Percentiles rank a stretch among this genome's conserved stretches.
These are phyloP conservation scores for Lycopodina hypogea DNA, from an alignment of 37 sponge, comb jelly and placozoan species.

Conservation along the genomic window DNA sequence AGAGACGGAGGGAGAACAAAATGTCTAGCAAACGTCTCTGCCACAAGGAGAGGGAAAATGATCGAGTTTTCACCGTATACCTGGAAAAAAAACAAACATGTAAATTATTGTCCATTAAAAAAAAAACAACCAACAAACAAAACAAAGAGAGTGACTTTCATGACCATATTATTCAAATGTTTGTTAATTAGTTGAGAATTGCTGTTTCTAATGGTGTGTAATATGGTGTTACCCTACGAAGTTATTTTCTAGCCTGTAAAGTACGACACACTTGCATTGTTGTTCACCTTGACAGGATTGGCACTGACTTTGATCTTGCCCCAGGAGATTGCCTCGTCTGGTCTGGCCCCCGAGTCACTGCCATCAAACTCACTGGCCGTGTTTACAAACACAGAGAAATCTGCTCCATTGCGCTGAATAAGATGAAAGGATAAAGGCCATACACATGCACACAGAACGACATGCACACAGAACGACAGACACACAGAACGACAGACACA, in stretches of 20 bases:
- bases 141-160: too few relatives aligned
- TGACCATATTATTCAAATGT: too few relatives aligned
- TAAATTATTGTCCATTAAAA: not conserved
- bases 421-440: not conserved
- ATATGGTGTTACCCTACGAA: too few relatives aligned
- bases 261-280: too few relatives aligned
- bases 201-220: too few relatives aligned
- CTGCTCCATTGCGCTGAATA: constrained; percentile 94
- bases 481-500: not conserved
- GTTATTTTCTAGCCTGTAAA: too few relatives aligned
- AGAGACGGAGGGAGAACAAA: constrained; percentile 19
- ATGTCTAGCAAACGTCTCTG: constrained; percentile 85
- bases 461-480: too few relatives aligned
- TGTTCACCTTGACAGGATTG: constrained; percentile 91
- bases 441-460: too few relatives aligned
- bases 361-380: constrained; percentile 99
- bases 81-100: not conserved
- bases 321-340: constrained; percentile 99
- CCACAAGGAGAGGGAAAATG: constrained; percentile 90
- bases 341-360: constrained; percentile 95
- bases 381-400: constrained; percentile 95
- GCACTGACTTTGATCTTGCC: constrained; percentile 88
- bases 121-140: too few relatives aligned
- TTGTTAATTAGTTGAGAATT: too few relatives aligned
- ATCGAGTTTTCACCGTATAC: constrained; percentile 40